These are phyloP conservation scores for Serranochromis macrocephalus DNA, from an alignment of 2,113 vertebrate genomes.

Conservation along the genomic window DNA sequence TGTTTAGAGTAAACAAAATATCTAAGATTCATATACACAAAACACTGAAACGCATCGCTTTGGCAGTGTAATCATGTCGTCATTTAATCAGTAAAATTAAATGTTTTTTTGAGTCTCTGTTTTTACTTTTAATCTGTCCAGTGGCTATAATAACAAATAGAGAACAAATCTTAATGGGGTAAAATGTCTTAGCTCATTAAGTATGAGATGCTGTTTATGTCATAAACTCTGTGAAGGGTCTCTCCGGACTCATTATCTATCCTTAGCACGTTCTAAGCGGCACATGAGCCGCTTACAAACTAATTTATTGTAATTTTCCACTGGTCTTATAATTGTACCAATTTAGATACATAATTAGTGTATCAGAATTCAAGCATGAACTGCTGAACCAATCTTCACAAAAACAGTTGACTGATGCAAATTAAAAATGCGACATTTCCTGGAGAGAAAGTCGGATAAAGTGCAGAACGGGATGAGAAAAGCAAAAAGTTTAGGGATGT, in stretches of 20 bases:
- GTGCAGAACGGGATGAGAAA: background rate
- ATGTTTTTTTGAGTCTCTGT: background rate
- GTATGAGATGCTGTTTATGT: background rate
- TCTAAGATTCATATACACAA: background rate
- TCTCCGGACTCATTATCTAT: slow-evolving; percentile 2
- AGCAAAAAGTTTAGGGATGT: background rate
- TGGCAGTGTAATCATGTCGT: background rate
- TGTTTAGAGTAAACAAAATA: background rate
- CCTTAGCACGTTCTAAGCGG: background rate
- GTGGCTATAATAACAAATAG: background rate
- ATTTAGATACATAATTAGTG: slow-evolving; percentile 22
- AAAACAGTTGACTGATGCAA: background rate
- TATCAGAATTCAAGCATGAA: background rate
- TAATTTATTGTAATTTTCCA: slow-evolving; percentile 4
- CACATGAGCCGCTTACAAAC: background rate
- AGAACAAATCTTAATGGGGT: background rate
- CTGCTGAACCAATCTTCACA: background rate
- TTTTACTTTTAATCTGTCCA: background rate
- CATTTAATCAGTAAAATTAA: background rate
- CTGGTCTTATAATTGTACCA: background rate
- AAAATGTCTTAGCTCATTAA: background rate
- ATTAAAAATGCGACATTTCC: background rate
- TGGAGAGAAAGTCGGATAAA: background rate
- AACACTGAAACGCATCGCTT: background rate
- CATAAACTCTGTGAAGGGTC: background rate